These are phyloP conservation scores for Brachionus manjavacas DNA, from an alignment of 1,140 invertebrate species.

Conservation along the genomic window DNA sequence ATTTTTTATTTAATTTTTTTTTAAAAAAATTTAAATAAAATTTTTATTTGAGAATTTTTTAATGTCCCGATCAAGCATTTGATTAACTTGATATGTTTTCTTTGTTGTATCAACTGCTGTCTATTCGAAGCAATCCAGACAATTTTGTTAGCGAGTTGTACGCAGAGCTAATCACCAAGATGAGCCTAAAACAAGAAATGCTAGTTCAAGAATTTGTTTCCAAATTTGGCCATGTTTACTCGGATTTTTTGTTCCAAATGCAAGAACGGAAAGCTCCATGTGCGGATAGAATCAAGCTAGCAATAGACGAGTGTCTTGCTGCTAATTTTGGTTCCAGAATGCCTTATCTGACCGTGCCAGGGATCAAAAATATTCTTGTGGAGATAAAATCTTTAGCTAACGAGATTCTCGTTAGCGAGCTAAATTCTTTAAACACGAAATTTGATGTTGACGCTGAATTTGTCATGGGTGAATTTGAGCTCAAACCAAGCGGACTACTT, in stretches of 20 bases:
- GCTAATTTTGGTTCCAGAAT: background rate
- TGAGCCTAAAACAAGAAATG: background rate
- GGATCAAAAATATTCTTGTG: background rate
- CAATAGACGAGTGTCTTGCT: background rate
- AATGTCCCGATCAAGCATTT: background rate
- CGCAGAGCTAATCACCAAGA: background rate
- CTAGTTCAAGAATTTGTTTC: background rate
- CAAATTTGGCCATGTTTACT: background rate
- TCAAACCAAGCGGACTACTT: background rate
- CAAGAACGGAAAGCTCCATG: background rate
- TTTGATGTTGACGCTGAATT: background rate
- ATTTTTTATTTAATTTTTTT: background rate
- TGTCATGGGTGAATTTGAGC: background rate
- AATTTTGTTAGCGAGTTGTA: background rate
- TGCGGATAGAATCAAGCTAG: background rate
- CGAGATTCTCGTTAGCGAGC: background rate
- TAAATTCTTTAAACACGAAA: background rate
- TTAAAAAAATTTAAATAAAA: background rate
- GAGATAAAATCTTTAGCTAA: background rate
- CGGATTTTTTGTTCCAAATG: background rate
- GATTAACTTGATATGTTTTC: background rate
- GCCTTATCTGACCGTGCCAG: background rate
- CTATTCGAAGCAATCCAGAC: background rate
- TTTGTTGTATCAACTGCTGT: background rate
- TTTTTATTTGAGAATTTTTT: background rate